Evolutionary conservation across 2,888 invertebrate genomes (phyloP).

Genomic region (Pemphredon lugubris): DNA sequence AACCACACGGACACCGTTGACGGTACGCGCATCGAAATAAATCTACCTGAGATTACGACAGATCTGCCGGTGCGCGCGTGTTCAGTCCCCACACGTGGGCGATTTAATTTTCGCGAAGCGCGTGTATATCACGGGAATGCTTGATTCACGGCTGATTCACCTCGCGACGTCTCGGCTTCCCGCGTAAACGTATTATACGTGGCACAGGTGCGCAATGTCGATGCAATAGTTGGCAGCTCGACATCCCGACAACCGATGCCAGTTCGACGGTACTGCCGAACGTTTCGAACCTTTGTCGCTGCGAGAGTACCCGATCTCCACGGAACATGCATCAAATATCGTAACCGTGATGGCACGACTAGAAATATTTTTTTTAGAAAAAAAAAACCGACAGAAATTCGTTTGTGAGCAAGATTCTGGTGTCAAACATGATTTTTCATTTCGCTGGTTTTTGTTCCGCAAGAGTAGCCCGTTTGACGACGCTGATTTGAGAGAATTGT

Average conservation of each 20-base stretch:
- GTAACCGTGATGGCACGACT: too few species aligned
- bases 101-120: constrained; percentile 48
- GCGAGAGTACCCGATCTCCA: too few species aligned
- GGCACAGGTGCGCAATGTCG: constrained; percentile 34
- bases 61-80: background rate
- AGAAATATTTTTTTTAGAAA: too few species aligned
- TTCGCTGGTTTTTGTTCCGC: too few species aligned
- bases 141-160: constrained; percentile 52
- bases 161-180: constrained; percentile 12
- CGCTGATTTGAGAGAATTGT: too few species aligned
- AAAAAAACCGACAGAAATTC: too few species aligned
- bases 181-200: constrained; percentile 21
- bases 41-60: constrained; percentile 50
- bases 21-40: constrained; percentile 34
- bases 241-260: too few species aligned
- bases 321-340: too few species aligned
- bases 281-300: too few species aligned
- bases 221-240: constrained; percentile 20
- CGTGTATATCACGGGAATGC: background rate
- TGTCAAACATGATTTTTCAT: too few species aligned
- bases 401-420: too few species aligned
- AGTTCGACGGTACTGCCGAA: background rate
- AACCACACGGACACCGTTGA: constrained; percentile 6
- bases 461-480: too few species aligned
- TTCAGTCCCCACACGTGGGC: constrained; percentile 45